Conservation (phyloP, 2,888 invertebrate genomes). For the Geophilus truncorum region DNA sequence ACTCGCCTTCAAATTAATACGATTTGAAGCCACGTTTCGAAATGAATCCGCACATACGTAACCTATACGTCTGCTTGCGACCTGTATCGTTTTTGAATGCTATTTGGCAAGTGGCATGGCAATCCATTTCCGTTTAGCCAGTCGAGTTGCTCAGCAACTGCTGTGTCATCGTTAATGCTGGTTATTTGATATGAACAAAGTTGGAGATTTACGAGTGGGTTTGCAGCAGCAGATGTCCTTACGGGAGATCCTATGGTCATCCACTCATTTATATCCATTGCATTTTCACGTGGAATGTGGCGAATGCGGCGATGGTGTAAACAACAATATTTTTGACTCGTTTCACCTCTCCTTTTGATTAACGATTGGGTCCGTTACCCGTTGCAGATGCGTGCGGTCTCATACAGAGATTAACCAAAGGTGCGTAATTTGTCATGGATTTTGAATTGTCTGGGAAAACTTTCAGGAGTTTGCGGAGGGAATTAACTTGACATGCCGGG, state of each 20-base stretch:
- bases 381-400: constrained; percentile 22
- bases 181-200: constrained; percentile 16
- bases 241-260: constrained; percentile 18
- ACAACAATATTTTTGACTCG: constrained; percentile 16
- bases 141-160: background rate
- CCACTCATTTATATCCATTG: constrained; percentile 18
- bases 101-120: background rate
- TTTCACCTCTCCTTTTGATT: constrained; percentile 8
- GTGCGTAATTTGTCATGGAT: constrained; percentile 19
- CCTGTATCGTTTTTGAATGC: background rate
- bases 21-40: too few species aligned
- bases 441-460: background rate
- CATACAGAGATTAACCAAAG: constrained; percentile 3
- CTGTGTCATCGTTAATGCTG: constrained; percentile 2
- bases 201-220: constrained; percentile 6
- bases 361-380: background rate
- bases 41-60: background rate
- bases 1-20: too few species aligned
- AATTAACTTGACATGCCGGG: background rate
- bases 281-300: constrained; percentile 14
- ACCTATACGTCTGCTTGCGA: too few species aligned
- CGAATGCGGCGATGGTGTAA: background rate
- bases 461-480: background rate
- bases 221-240: constrained; percentile 23
- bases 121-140: background rate